Percentiles rank a stretch among this genome's conserved stretches.
Evolutionary conservation across 2,888 invertebrate genomes (phyloP).

Genomic region (Hololepta plana): DNA sequence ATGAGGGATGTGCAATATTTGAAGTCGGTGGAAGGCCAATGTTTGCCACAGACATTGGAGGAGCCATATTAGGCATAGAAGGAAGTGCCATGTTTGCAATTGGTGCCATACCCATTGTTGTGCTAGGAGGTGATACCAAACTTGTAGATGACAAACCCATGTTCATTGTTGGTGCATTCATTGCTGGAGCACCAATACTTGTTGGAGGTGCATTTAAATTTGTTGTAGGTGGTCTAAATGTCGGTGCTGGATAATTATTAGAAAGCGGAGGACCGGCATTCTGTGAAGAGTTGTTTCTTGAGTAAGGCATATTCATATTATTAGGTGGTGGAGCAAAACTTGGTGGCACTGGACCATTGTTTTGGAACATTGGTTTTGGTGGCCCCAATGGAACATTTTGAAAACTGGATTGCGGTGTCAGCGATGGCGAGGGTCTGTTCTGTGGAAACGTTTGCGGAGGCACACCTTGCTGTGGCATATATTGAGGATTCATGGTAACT

Average conservation of each 20-base stretch:
- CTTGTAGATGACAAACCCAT: constrained; percentile 1
- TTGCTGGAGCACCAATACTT: not conserved
- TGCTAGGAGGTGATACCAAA: constrained; percentile 1
- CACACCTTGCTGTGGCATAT: constrained; percentile 23
- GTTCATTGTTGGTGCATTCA: not conserved
- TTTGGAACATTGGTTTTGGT: constrained; percentile 11
- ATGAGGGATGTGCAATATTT: not conserved
- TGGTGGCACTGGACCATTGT: constrained; percentile 14
- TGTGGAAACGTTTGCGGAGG: constrained; percentile 16
- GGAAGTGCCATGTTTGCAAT: too few relatives aligned
- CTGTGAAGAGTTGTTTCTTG: constrained; percentile 1
- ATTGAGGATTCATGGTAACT: constrained; percentile 32
- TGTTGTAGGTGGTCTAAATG: constrained; percentile 2
- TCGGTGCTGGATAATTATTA: constrained; percentile 3
- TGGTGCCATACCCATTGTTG: too few relatives aligned
- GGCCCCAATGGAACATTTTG: constrained; percentile 17
- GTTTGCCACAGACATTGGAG: constrained; percentile 7
- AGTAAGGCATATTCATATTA: not conserved
- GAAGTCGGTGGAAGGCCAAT: constrained; percentile 6
- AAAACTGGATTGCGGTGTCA: constrained; percentile 25
- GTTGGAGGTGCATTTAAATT: constrained; percentile 4
- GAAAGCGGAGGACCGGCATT: constrained; percentile 4
- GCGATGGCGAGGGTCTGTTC: constrained; percentile 30
- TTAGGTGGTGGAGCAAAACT: constrained; percentile 8
- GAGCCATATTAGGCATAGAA: constrained; percentile 8